Evolutionary conservation across 2,797 vertebrate species (phyloP), one percentile per base, ranked within the genome.

Genomic region (Pangasius macronema): DNA sequence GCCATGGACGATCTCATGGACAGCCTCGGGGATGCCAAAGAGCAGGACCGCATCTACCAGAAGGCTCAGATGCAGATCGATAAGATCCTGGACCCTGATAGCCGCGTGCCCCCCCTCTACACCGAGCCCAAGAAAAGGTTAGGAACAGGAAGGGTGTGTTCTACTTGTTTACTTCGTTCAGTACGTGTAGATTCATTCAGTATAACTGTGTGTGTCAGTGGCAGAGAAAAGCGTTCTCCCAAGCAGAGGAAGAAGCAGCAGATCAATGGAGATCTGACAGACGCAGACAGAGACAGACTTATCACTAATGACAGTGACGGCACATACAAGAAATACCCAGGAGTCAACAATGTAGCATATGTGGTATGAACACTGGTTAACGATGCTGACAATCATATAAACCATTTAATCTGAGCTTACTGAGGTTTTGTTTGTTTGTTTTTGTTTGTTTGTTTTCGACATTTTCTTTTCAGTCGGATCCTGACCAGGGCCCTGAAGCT

Each of bases 51-150:
- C 22, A 97, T 99, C 90, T 99, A 99, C 92, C 97, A 98, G 85
- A 97, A 98, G 91, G 97, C 98, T 1, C 98, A 99, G 93, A 96
- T 96, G 94, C 98, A 99, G 93, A 99, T 99, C 14, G 97, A 99
- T 94, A 98, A 98, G 95, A 99, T 99, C 90, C 94, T 99, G 93
- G 98, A 99, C 91, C 98, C 97, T 0, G 96, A 97, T 22, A 91
- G 95, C 83, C 95, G 94, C 75, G 94, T 97, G 90, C 95, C 97
- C 20, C 95, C 97, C 0, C 94, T 97, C 90, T 98, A 98, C 92
- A 97, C 97, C 84, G 98, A 99, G 87, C 95, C 97, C 86, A 96
- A 96, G 92, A 99, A 98, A 94, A 98, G 97, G 98, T 99, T 88
- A 24, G 90, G 49, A 18, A 55, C 27, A 68, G 9, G 16, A 53